Conservation (phyloP, 53 echinoderm and acorn worm genomes). For the Hippasteria phrygiana region DNA sequence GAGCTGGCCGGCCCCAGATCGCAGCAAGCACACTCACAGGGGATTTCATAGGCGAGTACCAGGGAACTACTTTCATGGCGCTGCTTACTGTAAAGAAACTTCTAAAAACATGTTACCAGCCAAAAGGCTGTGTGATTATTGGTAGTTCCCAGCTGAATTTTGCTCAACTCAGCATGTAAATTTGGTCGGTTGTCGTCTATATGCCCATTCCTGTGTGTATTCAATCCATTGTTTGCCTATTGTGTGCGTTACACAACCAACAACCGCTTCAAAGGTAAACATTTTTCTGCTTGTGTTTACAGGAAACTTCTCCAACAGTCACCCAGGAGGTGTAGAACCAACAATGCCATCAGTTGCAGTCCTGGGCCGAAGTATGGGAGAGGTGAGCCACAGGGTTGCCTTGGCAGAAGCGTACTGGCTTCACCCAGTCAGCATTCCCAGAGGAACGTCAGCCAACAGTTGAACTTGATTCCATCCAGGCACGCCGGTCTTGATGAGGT, state of each 20-base stretch:
- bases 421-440: constrained; percentile 5
- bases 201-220: too few species aligned
- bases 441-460: not conserved
- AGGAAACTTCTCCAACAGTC: constrained; percentile 33
- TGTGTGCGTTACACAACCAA: not conserved
- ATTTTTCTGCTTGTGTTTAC: not conserved
- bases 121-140: too few species aligned
- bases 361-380: not conserved
- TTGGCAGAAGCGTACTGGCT: not conserved
- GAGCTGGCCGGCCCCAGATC: constrained; percentile 76
- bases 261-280: not conserved
- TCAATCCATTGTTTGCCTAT: too few species aligned
- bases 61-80: not conserved
- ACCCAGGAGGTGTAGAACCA: not conserved
- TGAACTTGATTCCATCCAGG: constrained; percentile 24
- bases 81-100: too few species aligned
- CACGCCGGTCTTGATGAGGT: constrained; percentile 36
- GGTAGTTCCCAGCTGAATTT: too few species aligned
- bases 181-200: too few species aligned
- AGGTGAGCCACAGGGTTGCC: constrained; percentile 33
- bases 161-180: too few species aligned
- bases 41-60: constrained; percentile 69
- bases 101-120: too few species aligned
- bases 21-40: constrained; percentile 16
- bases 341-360: not conserved